Conservation (phyloP, 2,888 invertebrate genomes). For the Dorcus parallelipipedus region DNA sequence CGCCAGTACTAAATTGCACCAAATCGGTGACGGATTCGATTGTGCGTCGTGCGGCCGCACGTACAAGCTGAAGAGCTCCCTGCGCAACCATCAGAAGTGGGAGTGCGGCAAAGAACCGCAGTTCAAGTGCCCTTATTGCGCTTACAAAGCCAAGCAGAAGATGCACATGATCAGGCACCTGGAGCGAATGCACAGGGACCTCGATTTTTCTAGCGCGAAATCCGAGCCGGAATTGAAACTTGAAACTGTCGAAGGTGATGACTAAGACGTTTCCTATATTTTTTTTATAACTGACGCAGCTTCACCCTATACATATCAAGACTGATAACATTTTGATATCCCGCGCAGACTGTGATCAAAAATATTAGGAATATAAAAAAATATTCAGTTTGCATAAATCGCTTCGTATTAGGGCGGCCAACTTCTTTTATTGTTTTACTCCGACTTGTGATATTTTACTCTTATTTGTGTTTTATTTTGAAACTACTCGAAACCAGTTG, state of each 20-base stretch:
- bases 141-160: conserved; percentile 75
- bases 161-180: conserved; percentile 76
- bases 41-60: conserved; percentile 20
- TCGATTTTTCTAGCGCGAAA: conserved; percentile 23
- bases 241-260: neutral
- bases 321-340: too few species aligned
- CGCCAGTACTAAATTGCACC: neutral
- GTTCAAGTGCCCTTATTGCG: conserved; percentile 73
- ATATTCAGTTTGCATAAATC: too few species aligned
- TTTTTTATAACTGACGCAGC: neutral
- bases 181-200: conserved; percentile 71
- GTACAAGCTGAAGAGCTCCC: conserved; percentile 23
- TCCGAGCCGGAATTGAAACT: neutral
- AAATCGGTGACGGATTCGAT: neutral
- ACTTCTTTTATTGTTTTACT: too few species aligned
- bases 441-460: too few species aligned
- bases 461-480: too few species aligned
- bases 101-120: conserved; percentile 76
- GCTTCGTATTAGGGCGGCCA: too few species aligned
- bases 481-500: too few species aligned
- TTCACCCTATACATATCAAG: too few species aligned
- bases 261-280: neutral
- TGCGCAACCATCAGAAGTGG: conserved; percentile 25
- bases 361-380: too few species aligned
- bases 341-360: too few species aligned